Conservation (phyloP, 2,797 vertebrate species). For the Epinephelus coioides region DNA sequence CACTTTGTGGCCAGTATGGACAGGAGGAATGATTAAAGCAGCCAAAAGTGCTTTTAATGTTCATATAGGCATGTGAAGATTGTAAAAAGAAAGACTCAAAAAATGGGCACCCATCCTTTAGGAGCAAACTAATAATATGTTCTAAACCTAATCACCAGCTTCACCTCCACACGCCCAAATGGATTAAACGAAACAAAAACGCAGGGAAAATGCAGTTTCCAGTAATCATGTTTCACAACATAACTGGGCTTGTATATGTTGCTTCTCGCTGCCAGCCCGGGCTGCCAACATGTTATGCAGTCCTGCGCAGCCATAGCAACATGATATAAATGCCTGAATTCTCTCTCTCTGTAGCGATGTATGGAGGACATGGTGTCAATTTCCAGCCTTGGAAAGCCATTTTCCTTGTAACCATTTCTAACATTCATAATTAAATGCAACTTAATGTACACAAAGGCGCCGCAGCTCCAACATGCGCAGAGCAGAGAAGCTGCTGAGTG, state of each 20-base stretch:
- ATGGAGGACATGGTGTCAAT: slow-evolving; percentile 24
- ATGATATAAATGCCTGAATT: slow-evolving; percentile 20
- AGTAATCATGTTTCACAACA: slow-evolving; percentile 40
- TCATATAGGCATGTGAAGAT: neutral
- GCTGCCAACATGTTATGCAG: slow-evolving; percentile 9
- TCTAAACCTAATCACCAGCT: slow-evolving; percentile 29
- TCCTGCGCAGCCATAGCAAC: neutral
- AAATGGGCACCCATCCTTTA: slow-evolving; percentile 1
- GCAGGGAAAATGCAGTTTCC: neutral
- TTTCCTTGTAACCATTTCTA: slow-evolving; percentile 40
- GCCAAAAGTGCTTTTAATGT: neutral
- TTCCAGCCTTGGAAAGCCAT: slow-evolving; percentile 9
- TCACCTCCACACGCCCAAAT: neutral
- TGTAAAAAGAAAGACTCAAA: neutral
- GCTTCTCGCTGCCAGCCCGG: slow-evolving; percentile 11
- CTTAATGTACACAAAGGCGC: slow-evolving; percentile 38
- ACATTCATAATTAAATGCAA: slow-evolving; percentile 53
- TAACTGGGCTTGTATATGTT: slow-evolving; percentile 24
- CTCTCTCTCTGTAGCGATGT: slow-evolving; percentile 5
- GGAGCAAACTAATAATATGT: slow-evolving; percentile 16
- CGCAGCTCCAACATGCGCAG: slow-evolving; percentile 3
- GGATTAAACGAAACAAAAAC: slow-evolving; percentile 6
- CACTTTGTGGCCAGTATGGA: neutral
- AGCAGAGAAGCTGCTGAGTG: slow-evolving; percentile 43
- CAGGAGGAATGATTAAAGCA: neutral